Percentiles rank a stretch among this genome's conserved stretches.
Conservation (phyloP, 2,797 vertebrate species). For the Helostoma temminkii region DNA sequence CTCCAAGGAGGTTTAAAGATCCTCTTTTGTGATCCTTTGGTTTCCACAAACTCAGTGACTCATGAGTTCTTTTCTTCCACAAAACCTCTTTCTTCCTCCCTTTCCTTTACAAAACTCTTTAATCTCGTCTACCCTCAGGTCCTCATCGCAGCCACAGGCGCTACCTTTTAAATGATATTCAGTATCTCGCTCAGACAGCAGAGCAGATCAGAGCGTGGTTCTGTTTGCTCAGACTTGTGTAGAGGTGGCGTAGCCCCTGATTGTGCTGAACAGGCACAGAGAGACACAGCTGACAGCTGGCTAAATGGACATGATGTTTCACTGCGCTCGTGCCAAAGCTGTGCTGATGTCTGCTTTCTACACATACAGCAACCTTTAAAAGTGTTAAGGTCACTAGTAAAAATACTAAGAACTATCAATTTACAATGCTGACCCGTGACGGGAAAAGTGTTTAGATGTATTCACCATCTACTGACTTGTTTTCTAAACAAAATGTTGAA, state of each 20-base stretch:
- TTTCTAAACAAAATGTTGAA: no score
- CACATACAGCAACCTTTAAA: conserved; percentile 23
- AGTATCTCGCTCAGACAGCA: conserved; percentile 40
- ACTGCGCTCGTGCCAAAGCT: conserved; percentile 30
- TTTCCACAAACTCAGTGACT: conserved; percentile 27
- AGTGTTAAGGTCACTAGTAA: conserved; percentile 6
- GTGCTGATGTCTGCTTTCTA: conserved; percentile 21
- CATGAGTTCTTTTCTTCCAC: conserved; percentile 24
- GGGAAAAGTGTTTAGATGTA: no score
- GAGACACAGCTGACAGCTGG: conserved; percentile 45
- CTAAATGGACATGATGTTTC: conserved; percentile 53
- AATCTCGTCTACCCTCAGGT: conserved; percentile 35
- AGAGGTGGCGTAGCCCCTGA: conserved; percentile 25
- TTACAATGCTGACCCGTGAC: no score
- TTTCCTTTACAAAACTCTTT: conserved; percentile 45
- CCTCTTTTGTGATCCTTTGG: conserved; percentile 23
- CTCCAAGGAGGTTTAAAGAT: conserved; percentile 32
- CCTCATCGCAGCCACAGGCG: conserved; percentile 18
- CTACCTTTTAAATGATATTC: conserved; percentile 47
- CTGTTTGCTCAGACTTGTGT: conserved; percentile 37
- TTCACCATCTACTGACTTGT: no score
- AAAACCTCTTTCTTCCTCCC: conserved; percentile 18
- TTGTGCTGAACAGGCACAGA: conserved; percentile 50
- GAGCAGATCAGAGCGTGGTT: conserved; percentile 23
- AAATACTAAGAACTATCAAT: conserved; percentile 1